phyloP scores from a whole-genome alignment of 2,113 vertebrate species.

The Dunckerocampus dactyliophorus region DNA sequence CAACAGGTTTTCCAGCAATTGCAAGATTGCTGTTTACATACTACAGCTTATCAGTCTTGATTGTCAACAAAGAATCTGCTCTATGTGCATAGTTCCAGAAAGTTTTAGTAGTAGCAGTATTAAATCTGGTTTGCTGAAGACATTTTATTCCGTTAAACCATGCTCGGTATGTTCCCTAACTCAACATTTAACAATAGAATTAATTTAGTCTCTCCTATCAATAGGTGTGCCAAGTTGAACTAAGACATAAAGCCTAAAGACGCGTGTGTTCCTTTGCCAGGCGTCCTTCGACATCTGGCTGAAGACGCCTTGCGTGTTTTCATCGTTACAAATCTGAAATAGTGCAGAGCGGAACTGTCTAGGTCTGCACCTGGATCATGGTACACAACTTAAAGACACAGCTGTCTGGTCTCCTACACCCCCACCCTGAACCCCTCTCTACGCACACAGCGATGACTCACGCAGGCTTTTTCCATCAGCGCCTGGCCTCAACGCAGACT shows the following conservation, averaged over 20 bases:
- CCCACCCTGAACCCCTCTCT: slow-evolving; percentile 1
- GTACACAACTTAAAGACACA: slow-evolving; percentile 12
- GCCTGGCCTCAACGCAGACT: slow-evolving; percentile 48
- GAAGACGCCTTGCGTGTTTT: slow-evolving; percentile 15
- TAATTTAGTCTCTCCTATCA: not conserved
- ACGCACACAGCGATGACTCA: slow-evolving; percentile 32
- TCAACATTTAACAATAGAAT: not conserved
- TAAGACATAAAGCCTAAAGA: not conserved
- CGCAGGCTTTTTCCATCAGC: slow-evolving; percentile 20
- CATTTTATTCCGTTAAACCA: too few relatives aligned
- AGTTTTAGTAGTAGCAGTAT: too few relatives aligned
- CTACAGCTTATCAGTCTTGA: too few relatives aligned
- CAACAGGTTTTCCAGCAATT: too few relatives aligned
- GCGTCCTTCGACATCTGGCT: slow-evolving; percentile 31
- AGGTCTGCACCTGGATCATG: slow-evolving; percentile 30
- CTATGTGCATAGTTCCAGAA: too few relatives aligned
- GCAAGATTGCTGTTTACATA: too few relatives aligned
- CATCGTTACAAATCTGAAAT: slow-evolving; percentile 18
- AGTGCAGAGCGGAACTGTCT: slow-evolving; percentile 19
- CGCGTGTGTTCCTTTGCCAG: not conserved
- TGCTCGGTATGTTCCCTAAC: not conserved
- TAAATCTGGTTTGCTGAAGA: too few relatives aligned
- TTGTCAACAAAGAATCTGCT: too few relatives aligned
- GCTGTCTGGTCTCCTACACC: slow-evolving; percentile 18
- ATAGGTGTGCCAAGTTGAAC: not conserved